Evolutionary conservation across 2,888 invertebrate species (phyloP).

Genomic region (Dryocosmus kuriphilus): DNA sequence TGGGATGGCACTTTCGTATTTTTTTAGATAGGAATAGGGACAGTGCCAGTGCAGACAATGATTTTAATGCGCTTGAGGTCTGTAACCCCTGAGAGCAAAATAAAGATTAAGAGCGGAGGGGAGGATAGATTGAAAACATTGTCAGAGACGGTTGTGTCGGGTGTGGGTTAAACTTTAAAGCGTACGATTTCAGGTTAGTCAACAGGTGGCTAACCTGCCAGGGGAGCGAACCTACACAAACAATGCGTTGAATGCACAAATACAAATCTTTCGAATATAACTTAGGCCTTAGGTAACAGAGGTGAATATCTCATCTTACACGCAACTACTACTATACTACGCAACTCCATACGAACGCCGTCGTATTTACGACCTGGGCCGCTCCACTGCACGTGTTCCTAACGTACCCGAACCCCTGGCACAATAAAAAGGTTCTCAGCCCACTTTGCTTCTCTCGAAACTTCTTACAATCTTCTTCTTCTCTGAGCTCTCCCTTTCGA

Average conservation of each 20-base stretch:
- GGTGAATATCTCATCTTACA: conserved; percentile 72
- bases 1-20: not conserved
- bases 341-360: conserved; percentile 70
- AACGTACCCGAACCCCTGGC: conserved; percentile 75
- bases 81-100: conserved; percentile 70
- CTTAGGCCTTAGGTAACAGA: conserved; percentile 61
- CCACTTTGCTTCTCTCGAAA: conserved; percentile 34
- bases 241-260: conserved; percentile 76
- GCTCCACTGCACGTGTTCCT: conserved; percentile 77
- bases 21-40: no score
- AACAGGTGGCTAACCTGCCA: conserved; percentile 77
- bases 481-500: no score
- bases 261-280: conserved; percentile 72
- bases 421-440: conserved; percentile 72
- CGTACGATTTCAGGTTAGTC: conserved; percentile 74
- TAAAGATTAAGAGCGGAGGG: conserved; percentile 67
- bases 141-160: conserved; percentile 69
- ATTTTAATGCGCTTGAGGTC: conserved; percentile 55
- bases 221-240: conserved; percentile 75
- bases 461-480: no score
- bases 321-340: no score
- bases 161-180: no score
- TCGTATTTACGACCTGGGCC: conserved; percentile 74
- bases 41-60: not conserved
- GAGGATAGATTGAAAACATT: conserved; percentile 73